Conservation (phyloP, 2,888 invertebrate species). For the Drosophila austrosaltans region DNA sequence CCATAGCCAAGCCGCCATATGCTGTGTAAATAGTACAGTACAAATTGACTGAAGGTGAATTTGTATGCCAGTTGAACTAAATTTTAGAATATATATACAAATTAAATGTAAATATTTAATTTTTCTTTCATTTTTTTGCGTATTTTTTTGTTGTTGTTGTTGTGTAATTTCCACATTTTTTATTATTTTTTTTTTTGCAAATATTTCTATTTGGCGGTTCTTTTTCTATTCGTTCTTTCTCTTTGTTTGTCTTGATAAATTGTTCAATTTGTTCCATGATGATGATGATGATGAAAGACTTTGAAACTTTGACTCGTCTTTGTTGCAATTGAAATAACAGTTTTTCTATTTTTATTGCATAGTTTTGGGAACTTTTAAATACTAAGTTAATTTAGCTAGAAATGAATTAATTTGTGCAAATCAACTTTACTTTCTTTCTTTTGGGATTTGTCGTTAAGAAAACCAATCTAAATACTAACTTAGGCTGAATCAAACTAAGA, state of each 20-base stretch:
- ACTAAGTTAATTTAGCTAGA: background rate
- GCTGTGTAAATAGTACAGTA: constrained; percentile 6
- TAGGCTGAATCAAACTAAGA: too few relatives aligned
- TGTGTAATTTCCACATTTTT: background rate
- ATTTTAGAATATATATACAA: background rate
- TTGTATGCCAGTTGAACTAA: background rate
- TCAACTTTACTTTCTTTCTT: too few relatives aligned
- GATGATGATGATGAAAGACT: too few relatives aligned
- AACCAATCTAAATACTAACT: too few relatives aligned
- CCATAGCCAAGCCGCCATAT: background rate
- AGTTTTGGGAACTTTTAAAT: background rate
- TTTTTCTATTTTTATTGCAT: background rate
- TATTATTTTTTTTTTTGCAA: background rate
- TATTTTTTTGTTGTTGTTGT: background rate
- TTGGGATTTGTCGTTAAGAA: too few relatives aligned
- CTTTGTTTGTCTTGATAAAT: too few relatives aligned
- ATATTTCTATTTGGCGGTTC: background rate
- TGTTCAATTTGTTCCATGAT: too few relatives aligned
- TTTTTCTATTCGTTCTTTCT: too few relatives aligned
- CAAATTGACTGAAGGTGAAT: constrained; percentile 1
- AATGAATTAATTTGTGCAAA: background rate
- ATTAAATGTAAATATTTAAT: constrained; percentile 5
- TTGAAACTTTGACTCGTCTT: too few relatives aligned
- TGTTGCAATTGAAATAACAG: too few relatives aligned
- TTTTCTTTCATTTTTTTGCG: background rate